Percentiles rank a stretch among this genome's conserved stretches.
Evolutionary conservation across 2,113 vertebrate species (phyloP).

Genomic region (Lasiurus borealis): DNA sequence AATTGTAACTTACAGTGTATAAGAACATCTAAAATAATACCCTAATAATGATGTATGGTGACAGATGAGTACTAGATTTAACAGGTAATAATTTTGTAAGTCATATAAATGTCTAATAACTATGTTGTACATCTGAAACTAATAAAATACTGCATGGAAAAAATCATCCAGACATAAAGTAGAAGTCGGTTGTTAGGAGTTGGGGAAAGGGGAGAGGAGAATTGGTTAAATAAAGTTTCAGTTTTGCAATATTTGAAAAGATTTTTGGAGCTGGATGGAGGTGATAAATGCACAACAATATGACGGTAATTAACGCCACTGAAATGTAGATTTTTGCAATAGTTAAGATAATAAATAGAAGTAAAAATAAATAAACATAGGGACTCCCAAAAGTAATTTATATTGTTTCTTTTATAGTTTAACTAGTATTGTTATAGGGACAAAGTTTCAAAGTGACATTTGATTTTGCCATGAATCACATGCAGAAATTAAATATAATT

Average conservation of each 20-base stretch:
- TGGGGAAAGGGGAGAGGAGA: neutral
- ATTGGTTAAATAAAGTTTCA: neutral
- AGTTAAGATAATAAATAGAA: neutral
- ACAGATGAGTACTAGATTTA: neutral
- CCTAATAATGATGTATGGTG: neutral
- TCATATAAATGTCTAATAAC: neutral
- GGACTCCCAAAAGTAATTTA: neutral
- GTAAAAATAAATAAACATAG: neutral
- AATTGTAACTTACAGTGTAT: neutral
- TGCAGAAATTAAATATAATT: conserved; percentile 8
- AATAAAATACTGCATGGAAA: neutral
- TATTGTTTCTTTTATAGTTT: neutral
- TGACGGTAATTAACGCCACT: neutral
- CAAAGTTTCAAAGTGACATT: conserved; percentile 31
- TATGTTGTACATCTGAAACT: neutral
- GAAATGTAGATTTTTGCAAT: neutral
- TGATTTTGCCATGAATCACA: neutral
- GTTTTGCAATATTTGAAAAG: neutral
- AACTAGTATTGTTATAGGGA: neutral
- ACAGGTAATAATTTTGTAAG: neutral
- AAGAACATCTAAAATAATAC: neutral
- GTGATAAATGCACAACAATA: neutral
- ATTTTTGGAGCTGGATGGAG: neutral
- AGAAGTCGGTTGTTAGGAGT: neutral
- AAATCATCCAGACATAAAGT: neutral